Evolutionary conservation across 35 echinoderm and acorn worm species (phyloP).

Genomic region (Heliocidaris erythrogramma): DNA sequence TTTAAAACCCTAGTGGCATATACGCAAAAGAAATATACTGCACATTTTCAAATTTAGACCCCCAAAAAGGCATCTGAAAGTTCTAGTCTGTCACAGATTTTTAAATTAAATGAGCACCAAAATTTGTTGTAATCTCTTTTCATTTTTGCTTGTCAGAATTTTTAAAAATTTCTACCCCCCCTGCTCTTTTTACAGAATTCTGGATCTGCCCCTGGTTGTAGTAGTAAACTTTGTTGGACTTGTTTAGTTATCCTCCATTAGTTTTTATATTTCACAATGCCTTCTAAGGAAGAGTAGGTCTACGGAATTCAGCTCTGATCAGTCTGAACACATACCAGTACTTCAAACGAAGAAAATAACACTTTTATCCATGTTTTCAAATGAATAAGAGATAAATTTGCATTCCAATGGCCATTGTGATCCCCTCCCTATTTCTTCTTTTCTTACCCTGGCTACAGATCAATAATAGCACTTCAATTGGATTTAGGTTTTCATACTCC

Average conservation of each 20-base stretch:
- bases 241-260: neutral
- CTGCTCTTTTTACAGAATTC: too few species aligned
- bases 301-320: neutral
- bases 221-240: too few species aligned
- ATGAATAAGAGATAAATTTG: neutral
- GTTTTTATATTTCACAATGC: neutral
- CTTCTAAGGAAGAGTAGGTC: neutral
- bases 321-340: neutral
- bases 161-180: too few species aligned
- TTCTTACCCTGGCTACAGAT: neutral
- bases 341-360: conserved; percentile 8
- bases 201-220: too few species aligned
- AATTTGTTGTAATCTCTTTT: too few species aligned
- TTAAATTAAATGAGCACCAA: too few species aligned
- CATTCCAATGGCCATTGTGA: neutral
- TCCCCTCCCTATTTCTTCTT: neutral
- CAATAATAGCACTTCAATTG: neutral
- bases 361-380: neutral
- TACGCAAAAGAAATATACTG: too few species aligned
- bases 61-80: too few species aligned
- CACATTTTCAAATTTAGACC: too few species aligned
- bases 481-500: neutral
- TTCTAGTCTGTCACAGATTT: too few species aligned
- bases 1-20: too few species aligned
- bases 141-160: too few species aligned